Evolutionary conservation across 2,888 invertebrate species (phyloP), one percentile per base, ranked within the genome.

Genomic region (Drosophila kuntzei): DNA sequence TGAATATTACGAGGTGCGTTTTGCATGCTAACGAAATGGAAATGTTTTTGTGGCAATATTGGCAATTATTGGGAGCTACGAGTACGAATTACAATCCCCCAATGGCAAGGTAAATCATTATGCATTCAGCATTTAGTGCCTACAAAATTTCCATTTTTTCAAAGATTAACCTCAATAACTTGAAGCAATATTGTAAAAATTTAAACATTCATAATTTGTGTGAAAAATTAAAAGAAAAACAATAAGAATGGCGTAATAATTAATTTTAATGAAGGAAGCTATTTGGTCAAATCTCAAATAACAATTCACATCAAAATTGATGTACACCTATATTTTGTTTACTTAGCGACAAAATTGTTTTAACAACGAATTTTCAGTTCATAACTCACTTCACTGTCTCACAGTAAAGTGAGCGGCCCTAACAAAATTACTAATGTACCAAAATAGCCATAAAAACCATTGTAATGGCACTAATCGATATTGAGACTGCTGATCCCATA

Each of bases 21-120:
- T 61, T 63, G 81, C 79, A 83, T 81, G 59, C 49, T 54, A 80
- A 83, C 57, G 25, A 68, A 62, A 66, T 75, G 69, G n/a, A 77
- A 75, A 77, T 54, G 11, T 49, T 43, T 43, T 12, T 36, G 41
- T 34, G 32, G 41, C 29, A 47, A 46, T 67, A 80, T 73, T 80
- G 80, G 62, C 70, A 71, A 71, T 62, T 71, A 51, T 61, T 46
- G 58, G 44, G 16, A 12, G 29, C 32, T 36, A 47, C 59, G 60
- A 32, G 18, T 53, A 53, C 60, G 32, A 66, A 57, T 36, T 39
- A 50, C 53, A 64, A 61, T 50, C 20, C 27, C 27, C 37, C 67
- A 57, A 67, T 55, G 65, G 44, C 81, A 79, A 76, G 72, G 62
- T 62, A 46, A 49, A 32, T 58, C 18, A 75, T 68, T 80, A 82